Percentiles rank a stretch among this genome's conserved stretches.
phyloP scores from a whole-genome alignment of 2,797 vertebrate genomes.

The Todus mexicanus region DNA sequence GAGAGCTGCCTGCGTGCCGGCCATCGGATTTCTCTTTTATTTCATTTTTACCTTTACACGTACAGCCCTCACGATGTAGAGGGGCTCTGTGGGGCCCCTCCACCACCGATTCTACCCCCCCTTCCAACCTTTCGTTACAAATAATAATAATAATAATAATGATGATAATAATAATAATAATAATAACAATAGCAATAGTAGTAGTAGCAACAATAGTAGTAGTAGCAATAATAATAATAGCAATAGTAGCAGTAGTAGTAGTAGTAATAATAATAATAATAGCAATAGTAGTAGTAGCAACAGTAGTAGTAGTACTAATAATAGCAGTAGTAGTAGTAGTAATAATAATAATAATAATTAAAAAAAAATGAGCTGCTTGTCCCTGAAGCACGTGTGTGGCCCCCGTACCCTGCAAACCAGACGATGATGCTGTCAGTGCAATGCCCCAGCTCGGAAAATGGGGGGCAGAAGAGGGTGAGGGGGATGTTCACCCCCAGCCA shows the following conservation, averaged over 20 bases:
- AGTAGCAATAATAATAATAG: neutral
- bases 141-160: neutral
- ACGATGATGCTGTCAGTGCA: neutral
- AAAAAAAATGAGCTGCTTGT: neutral
- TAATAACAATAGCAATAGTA: neutral
- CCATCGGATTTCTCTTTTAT: slow-evolving; percentile 24
- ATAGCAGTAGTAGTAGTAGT: neutral
- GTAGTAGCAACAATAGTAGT: neutral
- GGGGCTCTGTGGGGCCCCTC: neutral
- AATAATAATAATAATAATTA: neutral
- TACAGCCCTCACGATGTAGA: neutral
- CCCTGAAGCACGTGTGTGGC: neutral
- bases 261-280: neutral
- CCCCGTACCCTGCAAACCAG: neutral
- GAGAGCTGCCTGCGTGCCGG: neutral
- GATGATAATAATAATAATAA: neutral
- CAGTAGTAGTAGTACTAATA: no score
- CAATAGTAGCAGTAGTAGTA: neutral
- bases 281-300: no score
- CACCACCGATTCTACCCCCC: neutral
- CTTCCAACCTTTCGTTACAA: neutral
- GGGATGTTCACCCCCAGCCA: neutral
- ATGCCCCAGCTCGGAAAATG: neutral
- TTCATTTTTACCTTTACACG: neutral
- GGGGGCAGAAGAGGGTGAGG: no score